Evolutionary conservation across 2,113 vertebrate species (phyloP).

Genomic region (Dryoscopus gambensis): DNA sequence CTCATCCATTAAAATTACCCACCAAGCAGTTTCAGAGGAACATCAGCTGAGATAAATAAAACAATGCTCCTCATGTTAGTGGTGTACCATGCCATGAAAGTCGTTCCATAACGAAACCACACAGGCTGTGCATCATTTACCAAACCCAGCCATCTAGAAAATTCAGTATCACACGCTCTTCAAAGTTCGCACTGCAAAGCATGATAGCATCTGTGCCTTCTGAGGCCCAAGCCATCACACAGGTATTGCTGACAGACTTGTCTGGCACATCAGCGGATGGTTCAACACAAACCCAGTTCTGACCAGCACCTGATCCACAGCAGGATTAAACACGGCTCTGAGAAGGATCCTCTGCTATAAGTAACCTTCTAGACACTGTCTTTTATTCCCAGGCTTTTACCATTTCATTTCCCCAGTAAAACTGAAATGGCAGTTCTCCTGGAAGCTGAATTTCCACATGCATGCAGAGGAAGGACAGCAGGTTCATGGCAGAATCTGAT

Average conservation of each 20-base stretch:
- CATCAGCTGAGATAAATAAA: not conserved
- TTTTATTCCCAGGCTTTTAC: not conserved
- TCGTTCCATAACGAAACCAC: not conserved
- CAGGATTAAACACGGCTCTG: not conserved
- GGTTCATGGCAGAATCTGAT: not conserved
- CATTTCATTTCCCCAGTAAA: not conserved
- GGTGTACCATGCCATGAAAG: not conserved
- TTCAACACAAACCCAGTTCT: not conserved
- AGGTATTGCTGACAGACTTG: not conserved
- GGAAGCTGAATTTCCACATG: not conserved
- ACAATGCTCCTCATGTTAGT: not conserved
- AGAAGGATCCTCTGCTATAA: not conserved
- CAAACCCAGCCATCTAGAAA: not conserved
- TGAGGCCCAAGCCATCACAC: not conserved
- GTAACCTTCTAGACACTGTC: fast-evolving
- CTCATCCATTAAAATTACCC: not conserved
- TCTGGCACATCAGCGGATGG: fast-evolving
- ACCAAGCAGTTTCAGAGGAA: not conserved
- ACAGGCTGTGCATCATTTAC: not conserved
- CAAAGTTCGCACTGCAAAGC: not conserved
- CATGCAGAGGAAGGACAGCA: not conserved
- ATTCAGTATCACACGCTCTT: not conserved
- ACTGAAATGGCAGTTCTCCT: not conserved
- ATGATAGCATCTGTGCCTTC: not conserved
- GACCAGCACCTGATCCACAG: not conserved